phyloP scores from a whole-genome alignment of 2,113 vertebrate species.

The Pheucticus melanocephalus region DNA sequence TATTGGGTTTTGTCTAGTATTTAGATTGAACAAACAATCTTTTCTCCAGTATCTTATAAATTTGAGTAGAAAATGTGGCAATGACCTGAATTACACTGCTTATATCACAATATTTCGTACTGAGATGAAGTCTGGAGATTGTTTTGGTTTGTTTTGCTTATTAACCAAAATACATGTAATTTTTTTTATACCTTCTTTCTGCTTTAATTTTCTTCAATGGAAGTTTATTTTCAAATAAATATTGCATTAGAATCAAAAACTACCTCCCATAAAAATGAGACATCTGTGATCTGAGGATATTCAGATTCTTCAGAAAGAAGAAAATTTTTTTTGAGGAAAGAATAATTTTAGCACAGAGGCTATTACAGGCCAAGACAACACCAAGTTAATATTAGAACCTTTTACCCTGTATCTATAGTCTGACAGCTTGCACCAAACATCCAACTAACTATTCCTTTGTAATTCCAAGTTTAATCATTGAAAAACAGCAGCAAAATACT shows the following conservation, averaged over 20 bases:
- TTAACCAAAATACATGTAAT: accelerated
- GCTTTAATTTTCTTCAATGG: not conserved
- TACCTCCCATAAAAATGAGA: accelerated
- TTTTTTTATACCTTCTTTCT: not conserved
- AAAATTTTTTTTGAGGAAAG: not conserved
- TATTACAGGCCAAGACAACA: not conserved
- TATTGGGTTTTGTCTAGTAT: accelerated
- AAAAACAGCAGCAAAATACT: not conserved
- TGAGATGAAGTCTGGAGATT: not conserved
- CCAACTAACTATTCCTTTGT: not conserved
- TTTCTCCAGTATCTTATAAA: not conserved
- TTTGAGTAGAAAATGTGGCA: not conserved
- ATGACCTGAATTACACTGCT: accelerated
- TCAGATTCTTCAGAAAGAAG: not conserved
- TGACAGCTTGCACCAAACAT: not conserved
- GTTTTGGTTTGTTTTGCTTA: not conserved
- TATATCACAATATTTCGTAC: not conserved
- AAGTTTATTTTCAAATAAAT: not conserved
- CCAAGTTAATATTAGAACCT: not conserved
- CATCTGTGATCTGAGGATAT: not conserved
- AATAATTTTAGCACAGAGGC: not conserved
- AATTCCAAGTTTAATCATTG: not conserved
- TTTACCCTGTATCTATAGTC: not conserved
- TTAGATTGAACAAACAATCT: not conserved
- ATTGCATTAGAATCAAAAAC: not conserved